Evolutionary conservation across 2,888 invertebrate genomes (phyloP).

Genomic region (Pachycephus smyrnensis): DNA sequence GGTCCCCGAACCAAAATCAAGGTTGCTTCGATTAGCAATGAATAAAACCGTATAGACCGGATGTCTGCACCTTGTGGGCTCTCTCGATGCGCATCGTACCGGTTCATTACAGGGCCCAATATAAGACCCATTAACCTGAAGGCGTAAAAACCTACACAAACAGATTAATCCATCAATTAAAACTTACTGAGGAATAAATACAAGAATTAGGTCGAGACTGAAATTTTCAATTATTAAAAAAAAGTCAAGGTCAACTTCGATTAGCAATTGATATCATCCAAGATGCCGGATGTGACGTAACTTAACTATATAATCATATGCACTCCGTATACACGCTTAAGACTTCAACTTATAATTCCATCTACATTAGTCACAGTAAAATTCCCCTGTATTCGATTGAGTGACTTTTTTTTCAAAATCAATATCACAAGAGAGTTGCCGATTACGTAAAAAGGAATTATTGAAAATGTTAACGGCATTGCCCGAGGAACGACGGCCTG

Average conservation of each 20-base stretch:
- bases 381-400: not conserved
- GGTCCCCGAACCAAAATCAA: slow-evolving; percentile 44
- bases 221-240: not conserved
- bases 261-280: not conserved
- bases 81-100: not conserved
- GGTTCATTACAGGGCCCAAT: not conserved
- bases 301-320: not conserved
- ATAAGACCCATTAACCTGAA: not conserved
- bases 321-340: not conserved
- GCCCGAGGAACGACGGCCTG: slow-evolving; percentile 25
- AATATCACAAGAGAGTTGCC: not conserved
- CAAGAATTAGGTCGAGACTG: not conserved
- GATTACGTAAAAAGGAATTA: slow-evolving; percentile 43
- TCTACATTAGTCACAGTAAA: not conserved
- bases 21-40: slow-evolving; percentile 34
- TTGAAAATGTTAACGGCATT: slow-evolving; percentile 42
- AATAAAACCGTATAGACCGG: slow-evolving; percentile 9
- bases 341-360: not conserved
- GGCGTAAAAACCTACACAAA: not conserved
- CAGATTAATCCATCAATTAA: not conserved
- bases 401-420: not conserved
- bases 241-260: not conserved
- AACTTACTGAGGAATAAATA: not conserved
- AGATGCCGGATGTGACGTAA: not conserved
- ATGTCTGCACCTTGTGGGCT: slow-evolving; percentile 4